Conservation (phyloP, 2,888 invertebrate species). For the Drosophila subquinaria region DNA sequence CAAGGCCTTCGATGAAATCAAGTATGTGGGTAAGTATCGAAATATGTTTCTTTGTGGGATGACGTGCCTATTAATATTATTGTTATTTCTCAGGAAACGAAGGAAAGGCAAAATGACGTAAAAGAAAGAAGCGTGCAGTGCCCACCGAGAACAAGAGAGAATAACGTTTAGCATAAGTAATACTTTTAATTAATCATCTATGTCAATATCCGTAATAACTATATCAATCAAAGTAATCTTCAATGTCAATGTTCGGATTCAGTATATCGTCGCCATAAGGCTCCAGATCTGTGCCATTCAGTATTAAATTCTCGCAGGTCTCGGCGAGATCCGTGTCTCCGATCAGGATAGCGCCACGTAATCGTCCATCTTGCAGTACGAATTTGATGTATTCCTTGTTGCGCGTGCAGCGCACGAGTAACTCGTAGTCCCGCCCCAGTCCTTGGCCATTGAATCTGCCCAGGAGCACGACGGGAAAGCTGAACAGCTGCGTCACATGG, state of each 20-base stretch:
- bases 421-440: slow-evolving; percentile 92
- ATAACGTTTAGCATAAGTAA: slow-evolving; percentile 10
- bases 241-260: slow-evolving; percentile 98
- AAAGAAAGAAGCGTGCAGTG: slow-evolving; percentile 45
- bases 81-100: slow-evolving; percentile 76
- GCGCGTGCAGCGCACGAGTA: slow-evolving; percentile 93
- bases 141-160: slow-evolving; percentile 19
- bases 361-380: slow-evolving; percentile 92
- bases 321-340: slow-evolving; percentile 99
- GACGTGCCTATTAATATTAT: not conserved
- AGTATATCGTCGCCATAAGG: slow-evolving; percentile 96
- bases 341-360: slow-evolving; percentile 97
- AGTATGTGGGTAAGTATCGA: slow-evolving; percentile 92
- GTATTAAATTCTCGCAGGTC: slow-evolving; percentile 98
- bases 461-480: slow-evolving; percentile 95
- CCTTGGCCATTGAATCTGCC: slow-evolving; percentile 98
- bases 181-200: slow-evolving; percentile 96
- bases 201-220: slow-evolving; percentile 91
- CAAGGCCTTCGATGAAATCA: slow-evolving; percentile 99
- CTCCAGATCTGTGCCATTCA: slow-evolving; percentile 96
- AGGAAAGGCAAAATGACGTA: slow-evolving; percentile 84
- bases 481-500: slow-evolving; percentile 98
- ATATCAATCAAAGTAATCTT: slow-evolving; percentile 98
- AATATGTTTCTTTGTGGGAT: not conserved
- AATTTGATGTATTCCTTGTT: slow-evolving; percentile 94